These are phyloP conservation scores for Drosophila navojoa DNA, from an alignment of 1,140 invertebrate genomes.

Conservation along the genomic window DNA sequence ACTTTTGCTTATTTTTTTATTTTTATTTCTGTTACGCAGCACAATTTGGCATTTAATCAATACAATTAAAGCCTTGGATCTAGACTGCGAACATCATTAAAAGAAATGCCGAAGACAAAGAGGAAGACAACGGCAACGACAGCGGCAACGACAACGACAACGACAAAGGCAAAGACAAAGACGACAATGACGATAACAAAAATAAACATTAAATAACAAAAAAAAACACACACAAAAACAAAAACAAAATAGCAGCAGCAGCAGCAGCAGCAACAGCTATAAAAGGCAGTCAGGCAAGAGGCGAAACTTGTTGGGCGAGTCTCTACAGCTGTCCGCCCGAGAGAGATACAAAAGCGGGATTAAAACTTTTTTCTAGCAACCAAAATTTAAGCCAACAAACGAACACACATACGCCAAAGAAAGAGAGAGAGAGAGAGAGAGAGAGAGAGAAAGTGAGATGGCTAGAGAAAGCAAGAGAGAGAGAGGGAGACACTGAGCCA, in stretches of 20 bases:
- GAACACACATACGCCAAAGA: constrained; percentile 27
- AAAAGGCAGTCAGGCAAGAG: constrained; percentile 36
- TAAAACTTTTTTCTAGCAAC: constrained; percentile 73
- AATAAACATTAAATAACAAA: constrained; percentile 54
- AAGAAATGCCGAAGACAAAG: constrained; percentile 42
- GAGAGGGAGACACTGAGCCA: not conserved
- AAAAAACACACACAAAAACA: constrained; percentile 26
- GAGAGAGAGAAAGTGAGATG: too few species aligned
- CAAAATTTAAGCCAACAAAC: constrained; percentile 74
- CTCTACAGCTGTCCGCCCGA: constrained; percentile 20
- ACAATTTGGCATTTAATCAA: constrained; percentile 79
- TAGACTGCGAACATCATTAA: constrained; percentile 64
- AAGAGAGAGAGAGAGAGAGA: not conserved
- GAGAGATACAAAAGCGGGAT: constrained; percentile 68
- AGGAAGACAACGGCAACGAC: constrained; percentile 25
- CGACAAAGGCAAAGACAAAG: constrained; percentile 11
- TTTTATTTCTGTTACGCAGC: constrained; percentile 34
- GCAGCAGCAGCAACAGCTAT: constrained; percentile 19
- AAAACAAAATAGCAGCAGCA: constrained; percentile 11
- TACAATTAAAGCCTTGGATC: constrained; percentile 76
- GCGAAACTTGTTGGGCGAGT: constrained; percentile 30
- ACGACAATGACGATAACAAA: constrained; percentile 57
- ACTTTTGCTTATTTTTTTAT: not conserved
- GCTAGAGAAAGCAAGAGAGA: not conserved
- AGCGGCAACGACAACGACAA: not conserved